Evolutionary conservation across 2,113 vertebrate species (phyloP).

Genomic region (Paracanthobrama guichenoti): DNA sequence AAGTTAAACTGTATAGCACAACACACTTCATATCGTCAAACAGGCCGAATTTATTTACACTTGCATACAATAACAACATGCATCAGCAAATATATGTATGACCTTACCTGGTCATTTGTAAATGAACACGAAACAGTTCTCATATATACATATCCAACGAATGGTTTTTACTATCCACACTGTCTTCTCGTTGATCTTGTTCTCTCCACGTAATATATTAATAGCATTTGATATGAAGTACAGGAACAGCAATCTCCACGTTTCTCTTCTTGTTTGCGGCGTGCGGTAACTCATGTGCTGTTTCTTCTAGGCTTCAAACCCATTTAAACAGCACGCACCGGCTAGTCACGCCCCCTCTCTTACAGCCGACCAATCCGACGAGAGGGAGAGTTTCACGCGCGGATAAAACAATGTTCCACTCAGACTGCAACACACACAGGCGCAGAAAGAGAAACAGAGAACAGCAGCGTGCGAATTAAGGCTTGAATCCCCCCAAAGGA

Average conservation of each 20-base stretch:
- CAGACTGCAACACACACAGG: not conserved
- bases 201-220: not conserved
- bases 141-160: constrained; percentile 63
- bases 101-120: constrained; percentile 72
- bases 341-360: constrained; percentile 30
- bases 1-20: not conserved
- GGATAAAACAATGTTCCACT: not conserved
- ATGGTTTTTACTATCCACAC: constrained; percentile 46
- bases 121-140: constrained; percentile 46
- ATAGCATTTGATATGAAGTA: not conserved
- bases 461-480: not conserved
- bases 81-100: not conserved
- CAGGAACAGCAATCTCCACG: constrained; percentile 19
- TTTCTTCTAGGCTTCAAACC: constrained; percentile 60
- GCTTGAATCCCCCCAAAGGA: constrained; percentile 17
- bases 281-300: constrained; percentile 64
- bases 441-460: not conserved
- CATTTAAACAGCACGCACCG: constrained; percentile 69
- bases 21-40: not conserved
- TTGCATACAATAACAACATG: not conserved
- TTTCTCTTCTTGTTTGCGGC: constrained; percentile 28
- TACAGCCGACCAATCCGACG: constrained; percentile 54
- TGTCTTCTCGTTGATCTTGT: constrained; percentile 43
- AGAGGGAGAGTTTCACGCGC: constrained; percentile 38
- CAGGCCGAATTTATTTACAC: not conserved